Evolutionary conservation across 1,140 invertebrate species (phyloP), one percentile per base, ranked within the genome.

Genomic region (Trichoplusia ni): DNA sequence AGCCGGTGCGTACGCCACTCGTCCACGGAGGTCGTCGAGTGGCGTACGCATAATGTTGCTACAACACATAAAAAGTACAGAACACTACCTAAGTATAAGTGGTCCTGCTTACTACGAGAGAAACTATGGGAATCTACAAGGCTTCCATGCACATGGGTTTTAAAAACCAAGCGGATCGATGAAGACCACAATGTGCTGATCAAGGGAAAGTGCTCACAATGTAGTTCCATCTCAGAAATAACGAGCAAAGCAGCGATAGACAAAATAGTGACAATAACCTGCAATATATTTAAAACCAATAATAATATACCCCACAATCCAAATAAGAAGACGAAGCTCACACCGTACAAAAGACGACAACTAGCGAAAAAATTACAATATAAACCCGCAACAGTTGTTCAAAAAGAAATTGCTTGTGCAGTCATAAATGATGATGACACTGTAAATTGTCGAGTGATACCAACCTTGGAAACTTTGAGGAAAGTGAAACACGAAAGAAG

Each of bases 31-130:
- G n/a, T n/a, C n/a, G n/a, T n/a, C n/a, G n/a, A n/a, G n/a, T n/a
- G 38, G 16, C 38, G 38, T 19, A 18, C 18, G 18, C 38, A 5
- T 19, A 40, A 40, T 19, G 16, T 19, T 40, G 16, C 38, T 9
- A 19, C 38, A 19, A 40, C 38, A 40, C 38, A 40, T 19, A 40
- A 40, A 19, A 40, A 40, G 16, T 40, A 40, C 38, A 40, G 21
- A 19, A 40, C 38, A 19, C 16, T 40, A 19, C 38, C 38, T 19
- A 40, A 40, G 38, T 40, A 19, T 19, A 40, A 40, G 16, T 40
- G 38, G 38, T 9, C 16, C 38, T 19, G 16, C 16, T 19, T 40
- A 40, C 38, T 40, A 19, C 16, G 16, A 40, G 38, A 40, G 16
- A 40, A 40, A 40, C 16, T 40, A 19, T 40, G 38, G 38, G 16